These are phyloP conservation scores for Limosa lapponica DNA, from an alignment of 2,797 vertebrate genomes.

Conservation along the genomic window DNA sequence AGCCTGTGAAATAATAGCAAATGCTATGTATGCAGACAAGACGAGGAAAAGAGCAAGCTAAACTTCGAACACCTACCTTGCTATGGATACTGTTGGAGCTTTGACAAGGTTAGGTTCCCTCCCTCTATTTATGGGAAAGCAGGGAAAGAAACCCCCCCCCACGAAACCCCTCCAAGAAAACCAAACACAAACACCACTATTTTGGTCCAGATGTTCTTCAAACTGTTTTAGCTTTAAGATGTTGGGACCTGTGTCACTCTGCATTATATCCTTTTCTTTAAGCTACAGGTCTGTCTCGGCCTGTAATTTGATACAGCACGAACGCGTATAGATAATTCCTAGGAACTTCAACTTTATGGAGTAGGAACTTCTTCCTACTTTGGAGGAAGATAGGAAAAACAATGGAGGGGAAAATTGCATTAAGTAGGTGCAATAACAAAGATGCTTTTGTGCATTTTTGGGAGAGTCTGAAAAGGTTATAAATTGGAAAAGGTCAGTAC, in stretches of 20 bases:
- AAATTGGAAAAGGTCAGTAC: neutral
- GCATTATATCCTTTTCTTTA: neutral
- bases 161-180: neutral
- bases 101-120: neutral
- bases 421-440: neutral
- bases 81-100: neutral
- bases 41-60: neutral
- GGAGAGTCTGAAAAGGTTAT: neutral
- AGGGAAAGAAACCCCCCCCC: accelerated
- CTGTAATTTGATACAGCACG: neutral
- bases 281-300: neutral
- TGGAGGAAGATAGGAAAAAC: neutral
- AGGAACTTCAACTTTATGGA: neutral
- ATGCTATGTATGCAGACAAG: neutral
- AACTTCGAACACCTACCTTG: neutral
- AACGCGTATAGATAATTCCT: neutral
- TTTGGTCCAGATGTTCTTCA: neutral
- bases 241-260: neutral
- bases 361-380: neutral
- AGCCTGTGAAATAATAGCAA: neutral
- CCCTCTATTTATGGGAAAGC: neutral
- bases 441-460: neutral
- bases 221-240: neutral
- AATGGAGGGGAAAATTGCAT: neutral
- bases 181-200: neutral